Conservation (phyloP, 2,888 invertebrate species). For the Masnerella sp. region DNA sequence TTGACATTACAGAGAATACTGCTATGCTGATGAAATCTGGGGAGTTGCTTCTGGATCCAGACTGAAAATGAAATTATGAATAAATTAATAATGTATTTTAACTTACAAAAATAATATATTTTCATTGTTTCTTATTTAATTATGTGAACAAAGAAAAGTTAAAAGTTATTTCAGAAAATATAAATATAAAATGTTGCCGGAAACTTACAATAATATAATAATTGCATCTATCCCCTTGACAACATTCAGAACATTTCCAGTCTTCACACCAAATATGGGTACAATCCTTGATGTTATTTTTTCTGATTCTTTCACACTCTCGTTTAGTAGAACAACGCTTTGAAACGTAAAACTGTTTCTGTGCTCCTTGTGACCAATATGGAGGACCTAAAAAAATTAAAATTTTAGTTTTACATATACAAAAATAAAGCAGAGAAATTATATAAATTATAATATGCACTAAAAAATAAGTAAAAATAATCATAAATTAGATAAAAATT, state of each 20-base stretch:
- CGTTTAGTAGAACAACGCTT: conserved; percentile 92
- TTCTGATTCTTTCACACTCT: conserved; percentile 86
- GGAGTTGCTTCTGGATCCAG: conserved; percentile 59
- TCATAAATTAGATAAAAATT: no score
- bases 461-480: background rate
- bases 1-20: conserved; percentile 2
- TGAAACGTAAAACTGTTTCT: conserved; percentile 95
- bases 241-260: conserved; percentile 97
- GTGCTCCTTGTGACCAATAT: conserved; percentile 95
- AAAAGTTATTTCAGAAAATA: background rate
- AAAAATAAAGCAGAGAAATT: background rate
- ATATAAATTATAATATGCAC: background rate
- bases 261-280: conserved; percentile 97
- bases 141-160: no score
- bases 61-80: conserved; percentile 64
- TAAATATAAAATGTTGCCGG: conserved; percentile 18
- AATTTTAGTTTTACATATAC: background rate
- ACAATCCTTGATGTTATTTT: conserved; percentile 86
- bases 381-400: conserved; percentile 82
- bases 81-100: conserved; percentile 23
- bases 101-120: background rate
- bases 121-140: background rate
- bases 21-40: conserved; percentile 22
- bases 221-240: conserved; percentile 96
- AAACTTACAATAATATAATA: conserved; percentile 94